Evolutionary conservation across 2,113 vertebrate genomes (phyloP), one percentile per base, ranked within the genome.

Genomic region (Anser cygnoides): DNA sequence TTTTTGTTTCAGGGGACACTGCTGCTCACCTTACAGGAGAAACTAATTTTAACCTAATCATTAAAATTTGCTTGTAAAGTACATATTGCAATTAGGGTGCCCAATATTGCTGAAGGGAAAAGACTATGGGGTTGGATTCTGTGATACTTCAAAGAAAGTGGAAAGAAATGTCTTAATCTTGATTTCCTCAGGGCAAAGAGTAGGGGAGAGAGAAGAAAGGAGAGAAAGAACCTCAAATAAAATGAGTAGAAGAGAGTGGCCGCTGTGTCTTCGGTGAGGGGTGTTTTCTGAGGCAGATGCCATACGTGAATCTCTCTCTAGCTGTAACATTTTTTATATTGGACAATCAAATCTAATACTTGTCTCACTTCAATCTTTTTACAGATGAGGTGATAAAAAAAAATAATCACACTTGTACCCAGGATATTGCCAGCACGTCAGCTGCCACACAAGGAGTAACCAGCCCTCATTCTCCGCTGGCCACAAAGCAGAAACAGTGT

Each of bases 1-100:
- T 3, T 39, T 87, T 87, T 95, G 39, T 90, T 94, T 92, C 93
- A 89, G 77, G 67, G 35, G 49, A 75, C 43, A 11, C 8, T 72
- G 70, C 22, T 92, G 35, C 49, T 92, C 49, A 84, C 75, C 29
- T 94, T 78, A 46, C 62, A 91, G 78, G 74, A 93, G 61, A 85
- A 96, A 89, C 65, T 95, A 86, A 93, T 97, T 97, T 95, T 76
- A 87, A 90, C 41, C 57, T 87, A 83, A 87, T 84, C 72, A 91
- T 92, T 96, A 80, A 96, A 89, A 97, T 97, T 96, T 96, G 59
- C 52, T 93, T 95, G 79, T 92, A 75, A 88, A 96, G 87, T 95
- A 82, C 44, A 49, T 83, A 87, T 63, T 93, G 79, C 86, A 91
- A 89, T 91, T 90, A 39, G 41, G 82, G 49, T 91, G 90, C 67